Conservation (phyloP, 2,888 invertebrate genomes). For the Orthonychiurus folsomi region DNA sequence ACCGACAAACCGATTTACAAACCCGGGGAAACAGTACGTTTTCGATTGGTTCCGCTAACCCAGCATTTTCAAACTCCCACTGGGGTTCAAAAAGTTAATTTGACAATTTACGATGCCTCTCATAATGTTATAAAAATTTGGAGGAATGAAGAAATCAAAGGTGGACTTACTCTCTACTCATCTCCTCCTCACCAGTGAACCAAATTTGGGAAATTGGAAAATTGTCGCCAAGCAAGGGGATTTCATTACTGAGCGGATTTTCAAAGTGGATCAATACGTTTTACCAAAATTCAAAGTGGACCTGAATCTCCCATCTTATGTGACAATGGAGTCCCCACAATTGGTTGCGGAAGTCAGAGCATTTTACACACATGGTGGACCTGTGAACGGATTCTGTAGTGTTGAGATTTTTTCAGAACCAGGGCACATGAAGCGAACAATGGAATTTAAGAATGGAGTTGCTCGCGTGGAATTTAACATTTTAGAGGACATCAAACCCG, state of each 20-base stretch:
- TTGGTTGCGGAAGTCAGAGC: constrained; percentile 71
- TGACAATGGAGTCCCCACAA: constrained; percentile 68
- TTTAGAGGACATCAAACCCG: constrained; percentile 57
- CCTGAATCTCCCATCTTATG: constrained; percentile 70
- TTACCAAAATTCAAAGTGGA: constrained; percentile 80
- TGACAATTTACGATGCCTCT: constrained; percentile 56
- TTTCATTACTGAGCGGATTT: constrained; percentile 59
- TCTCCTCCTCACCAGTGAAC: constrained; percentile 66
- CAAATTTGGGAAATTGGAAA: constrained; percentile 80
- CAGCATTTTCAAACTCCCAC: constrained; percentile 65
- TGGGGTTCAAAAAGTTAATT: constrained; percentile 56
- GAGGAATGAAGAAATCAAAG: constrained; percentile 55
- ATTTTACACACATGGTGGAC: constrained; percentile 74
- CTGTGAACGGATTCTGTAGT: constrained; percentile 75
- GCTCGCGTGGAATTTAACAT: constrained; percentile 70
- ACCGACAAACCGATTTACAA: constrained; percentile 88
- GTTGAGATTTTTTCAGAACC: constrained; percentile 71
- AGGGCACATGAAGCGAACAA: constrained; percentile 51
- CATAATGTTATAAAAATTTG: constrained; percentile 76
- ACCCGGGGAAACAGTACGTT: constrained; percentile 61
- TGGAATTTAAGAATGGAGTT: constrained; percentile 61
- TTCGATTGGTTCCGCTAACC: constrained; percentile 67
- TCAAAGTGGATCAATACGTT: constrained; percentile 80
- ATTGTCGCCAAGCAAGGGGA: constrained; percentile 59
- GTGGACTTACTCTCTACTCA: constrained; percentile 70